Percentiles rank a stretch among this genome's conserved stretches.
Conservation (phyloP, 2,113 vertebrate species). For the Cyprinodon brontotheroides region DNA sequence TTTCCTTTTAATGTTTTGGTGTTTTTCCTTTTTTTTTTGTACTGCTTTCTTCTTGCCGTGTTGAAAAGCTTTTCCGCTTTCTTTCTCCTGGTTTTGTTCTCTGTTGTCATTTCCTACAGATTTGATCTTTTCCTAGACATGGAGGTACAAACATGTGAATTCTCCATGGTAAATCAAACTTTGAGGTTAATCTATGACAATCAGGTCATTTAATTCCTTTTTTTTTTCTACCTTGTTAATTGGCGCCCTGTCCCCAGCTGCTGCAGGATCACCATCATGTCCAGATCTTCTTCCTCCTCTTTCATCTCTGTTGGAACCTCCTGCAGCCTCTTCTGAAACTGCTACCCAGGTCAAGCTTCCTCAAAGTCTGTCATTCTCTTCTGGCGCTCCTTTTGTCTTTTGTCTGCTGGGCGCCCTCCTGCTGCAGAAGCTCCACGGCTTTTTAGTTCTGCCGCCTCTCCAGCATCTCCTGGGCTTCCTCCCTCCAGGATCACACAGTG, state of each 20-base stretch:
- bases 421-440: conserved; percentile 83
- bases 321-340: conserved; percentile 91
- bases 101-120: conserved; percentile 15
- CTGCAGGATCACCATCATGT: conserved; percentile 83
- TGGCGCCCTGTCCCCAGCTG: conserved; percentile 79
- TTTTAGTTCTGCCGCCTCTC: conserved; percentile 82
- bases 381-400: conserved; percentile 77
- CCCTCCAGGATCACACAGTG: conserved; percentile 84
- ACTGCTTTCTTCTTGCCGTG: conserved; percentile 40
- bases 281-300: conserved; percentile 87
- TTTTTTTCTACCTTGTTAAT: neutral
- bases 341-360: conserved; percentile 88
- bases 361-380: conserved; percentile 88
- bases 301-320: conserved; percentile 87
- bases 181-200: too few relatives aligned
- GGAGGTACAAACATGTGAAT: neutral
- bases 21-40: neutral
- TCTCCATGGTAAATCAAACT: too few relatives aligned
- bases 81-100: conserved; percentile 12
- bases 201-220: neutral
- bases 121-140: conserved; percentile 42
- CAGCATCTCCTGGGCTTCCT: conserved; percentile 85
- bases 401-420: conserved; percentile 83
- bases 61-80: neutral
- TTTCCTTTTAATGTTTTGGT: neutral